These are phyloP conservation scores for Poliocrania exsul DNA, from an alignment of 2,797 vertebrate species.

Conservation along the genomic window DNA sequence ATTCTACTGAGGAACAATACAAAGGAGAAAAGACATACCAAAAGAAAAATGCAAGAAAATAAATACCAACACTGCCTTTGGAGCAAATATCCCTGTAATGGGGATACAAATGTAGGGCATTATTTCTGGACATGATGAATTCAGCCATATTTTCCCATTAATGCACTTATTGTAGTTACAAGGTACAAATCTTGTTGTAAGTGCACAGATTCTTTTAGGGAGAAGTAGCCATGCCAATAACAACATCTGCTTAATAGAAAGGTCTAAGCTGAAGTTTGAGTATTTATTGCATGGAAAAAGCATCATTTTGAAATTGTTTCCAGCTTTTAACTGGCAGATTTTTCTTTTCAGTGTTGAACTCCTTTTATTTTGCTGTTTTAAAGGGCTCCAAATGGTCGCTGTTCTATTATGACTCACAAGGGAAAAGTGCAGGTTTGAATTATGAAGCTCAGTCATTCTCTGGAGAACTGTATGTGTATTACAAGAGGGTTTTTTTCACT, in stretches of 20 bases:
- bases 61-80: background rate
- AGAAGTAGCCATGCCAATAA: background rate
- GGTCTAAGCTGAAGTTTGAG: slow-evolving; percentile 28
- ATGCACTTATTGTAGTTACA: slow-evolving; percentile 26
- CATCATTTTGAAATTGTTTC: slow-evolving; percentile 27
- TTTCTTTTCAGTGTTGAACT: slow-evolving; percentile 47
- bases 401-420: slow-evolving; percentile 36
- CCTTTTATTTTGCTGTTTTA: slow-evolving; percentile 47
- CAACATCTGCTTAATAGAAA: slow-evolving; percentile 49
- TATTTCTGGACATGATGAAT: background rate
- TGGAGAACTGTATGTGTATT: background rate
- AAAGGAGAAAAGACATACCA: background rate
- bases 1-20: background rate
- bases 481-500: background rate
- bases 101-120: background rate
- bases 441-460: slow-evolving; percentile 50
- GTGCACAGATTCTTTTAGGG: slow-evolving; percentile 25
- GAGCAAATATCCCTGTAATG: background rate
- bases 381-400: slow-evolving; percentile 44
- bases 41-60: background rate
- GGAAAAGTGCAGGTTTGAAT: slow-evolving; percentile 57
- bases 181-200: slow-evolving; percentile 16
- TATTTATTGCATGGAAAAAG: slow-evolving; percentile 44
- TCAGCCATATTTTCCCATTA: background rate
- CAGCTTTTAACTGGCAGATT: slow-evolving; percentile 50